A percentile compares a stretch with the other conserved stretches of the same genome.
Evolutionary conservation across 2,797 vertebrate genomes (phyloP).

Genomic region (Gymnothorax javanicus): DNA sequence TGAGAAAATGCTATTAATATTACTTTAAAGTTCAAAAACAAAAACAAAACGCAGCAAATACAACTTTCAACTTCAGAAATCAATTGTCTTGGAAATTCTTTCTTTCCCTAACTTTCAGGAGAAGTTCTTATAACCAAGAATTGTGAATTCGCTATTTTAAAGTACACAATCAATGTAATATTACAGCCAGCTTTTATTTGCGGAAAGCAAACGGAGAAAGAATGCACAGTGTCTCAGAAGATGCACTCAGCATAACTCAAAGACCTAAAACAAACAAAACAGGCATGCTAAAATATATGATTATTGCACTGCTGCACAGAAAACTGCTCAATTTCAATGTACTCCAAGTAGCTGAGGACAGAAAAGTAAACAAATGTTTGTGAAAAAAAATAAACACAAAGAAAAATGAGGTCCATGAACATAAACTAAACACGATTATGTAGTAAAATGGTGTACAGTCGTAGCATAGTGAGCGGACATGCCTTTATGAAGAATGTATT

Average conservation of each 20-base stretch:
- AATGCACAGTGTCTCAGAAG: background rate
- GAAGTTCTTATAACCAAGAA: background rate
- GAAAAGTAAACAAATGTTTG: background rate
- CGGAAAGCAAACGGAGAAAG: background rate
- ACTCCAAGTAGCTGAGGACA: background rate
- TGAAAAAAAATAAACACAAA: background rate
- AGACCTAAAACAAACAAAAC: background rate
- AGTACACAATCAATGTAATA: background rate
- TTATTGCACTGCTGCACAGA: background rate
- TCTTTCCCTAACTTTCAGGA: background rate
- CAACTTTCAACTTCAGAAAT: background rate
- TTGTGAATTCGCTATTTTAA: background rate
- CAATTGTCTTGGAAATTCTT: background rate
- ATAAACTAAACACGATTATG: background rate
- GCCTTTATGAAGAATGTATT: conserved; percentile 35
- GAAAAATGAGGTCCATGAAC: background rate
- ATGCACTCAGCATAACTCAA: background rate
- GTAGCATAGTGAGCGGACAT: background rate
- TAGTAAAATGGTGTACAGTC: background rate
- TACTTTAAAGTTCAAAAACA: background rate
- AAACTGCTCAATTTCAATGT: background rate
- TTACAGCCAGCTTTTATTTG: background rate
- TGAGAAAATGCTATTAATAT: background rate
- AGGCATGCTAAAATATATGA: background rate
- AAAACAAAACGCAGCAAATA: background rate